These are phyloP conservation scores for Chamaetylas fuelleborni DNA, from an alignment of 2,113 vertebrate species.

Conservation along the genomic window DNA sequence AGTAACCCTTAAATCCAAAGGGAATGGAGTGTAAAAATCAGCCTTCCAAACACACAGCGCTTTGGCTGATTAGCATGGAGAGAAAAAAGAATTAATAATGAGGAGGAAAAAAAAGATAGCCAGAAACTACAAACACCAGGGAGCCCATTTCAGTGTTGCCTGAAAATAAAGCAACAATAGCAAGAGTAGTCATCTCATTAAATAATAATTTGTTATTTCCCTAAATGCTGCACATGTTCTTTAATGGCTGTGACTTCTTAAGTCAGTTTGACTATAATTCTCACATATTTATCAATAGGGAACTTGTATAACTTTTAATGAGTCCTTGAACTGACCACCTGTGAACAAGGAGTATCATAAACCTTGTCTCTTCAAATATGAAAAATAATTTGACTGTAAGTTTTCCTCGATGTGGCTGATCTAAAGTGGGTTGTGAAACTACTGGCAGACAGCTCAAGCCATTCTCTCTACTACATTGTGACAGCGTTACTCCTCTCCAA, in stretches of 20 bases:
- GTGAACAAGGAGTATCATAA: constrained; percentile 39
- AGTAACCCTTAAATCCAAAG: constrained; percentile 35
- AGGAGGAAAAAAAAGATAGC: constrained; percentile 71
- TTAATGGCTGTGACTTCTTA: constrained; percentile 69
- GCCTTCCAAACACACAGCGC: constrained; percentile 32
- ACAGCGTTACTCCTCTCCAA: background rate
- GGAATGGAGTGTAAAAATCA: constrained; percentile 43
- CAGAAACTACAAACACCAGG: constrained; percentile 76
- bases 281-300: constrained; percentile 63
- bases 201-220: constrained; percentile 76
- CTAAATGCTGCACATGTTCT: constrained; percentile 62
- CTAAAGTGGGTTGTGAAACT: background rate
- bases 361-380: constrained; percentile 41
- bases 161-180: constrained; percentile 75
- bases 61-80: constrained; percentile 63
- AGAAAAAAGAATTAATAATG: constrained; percentile 71
- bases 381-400: background rate
- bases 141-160: constrained; percentile 63
- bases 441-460: background rate
- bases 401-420: background rate
- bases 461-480: background rate
- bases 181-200: constrained; percentile 73
- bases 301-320: constrained; percentile 74
- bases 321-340: constrained; percentile 65
- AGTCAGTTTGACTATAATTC: constrained; percentile 53